Evolutionary conservation across 1,140 invertebrate genomes (phyloP), one percentile per base, ranked within the genome.

Genomic region (Colletes gigas): DNA sequence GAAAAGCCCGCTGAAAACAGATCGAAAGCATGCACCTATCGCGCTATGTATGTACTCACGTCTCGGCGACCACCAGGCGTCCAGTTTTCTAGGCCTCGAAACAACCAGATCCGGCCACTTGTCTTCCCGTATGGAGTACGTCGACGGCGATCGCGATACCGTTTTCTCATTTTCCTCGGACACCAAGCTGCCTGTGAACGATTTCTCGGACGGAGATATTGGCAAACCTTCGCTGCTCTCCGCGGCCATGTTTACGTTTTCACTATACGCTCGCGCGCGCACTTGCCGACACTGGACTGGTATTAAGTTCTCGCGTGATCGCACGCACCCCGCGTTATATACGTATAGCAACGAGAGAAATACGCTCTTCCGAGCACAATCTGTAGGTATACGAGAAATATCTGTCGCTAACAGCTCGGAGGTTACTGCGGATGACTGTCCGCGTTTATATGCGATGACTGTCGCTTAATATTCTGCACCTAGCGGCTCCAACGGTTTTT

Each of bases 91-190:
- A 14, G 94, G 92, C 82, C 92, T 90, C 6, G 94, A 94, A 12
- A 94, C 92, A 30, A 95, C 89, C 52, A 95, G 85, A 81, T 93
- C 91, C 7, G 94, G 93, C 94, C 94, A 95, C 76, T 93, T 93
- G 78, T 94, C 94, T 69, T 95, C 94, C 74, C 91, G 90, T 44
- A 94, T 91, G 4, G 94, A 95, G 69, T 94, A 94, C 76, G 90
- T 88, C 41, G 94, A 94, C 19, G 94, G 93, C 57, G 94, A 94
- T 78, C 94, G 92, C 15, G 94, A 94, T 50, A 93, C 93, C 88
- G 88, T 92, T 89, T 92, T 94, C 57, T 93, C 93, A 78, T 94
- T 94, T 70, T 92, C 90, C 19, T 93, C 91, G 17, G 92, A 92
- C 62, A 90, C 75, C 77, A 91, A 89, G 78, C 92, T 93, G 87